phyloP scores from a whole-genome alignment of 2,888 invertebrate genomes.

The Cancer borealis region DNA sequence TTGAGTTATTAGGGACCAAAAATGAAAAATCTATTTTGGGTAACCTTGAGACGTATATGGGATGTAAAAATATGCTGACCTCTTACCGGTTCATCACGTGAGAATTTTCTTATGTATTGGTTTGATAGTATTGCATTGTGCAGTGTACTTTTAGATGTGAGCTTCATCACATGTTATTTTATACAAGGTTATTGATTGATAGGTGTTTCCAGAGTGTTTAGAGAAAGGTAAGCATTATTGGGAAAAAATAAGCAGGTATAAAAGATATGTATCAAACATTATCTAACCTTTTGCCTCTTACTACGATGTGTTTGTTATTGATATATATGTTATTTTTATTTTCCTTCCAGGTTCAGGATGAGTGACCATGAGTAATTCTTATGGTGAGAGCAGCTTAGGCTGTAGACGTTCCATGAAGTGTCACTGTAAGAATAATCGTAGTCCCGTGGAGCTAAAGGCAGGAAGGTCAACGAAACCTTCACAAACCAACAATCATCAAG shows the following conservation, averaged over 20 bases:
- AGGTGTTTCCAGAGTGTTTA: no score
- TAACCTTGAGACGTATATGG: no score
- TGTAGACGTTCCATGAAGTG: slow-evolving; percentile 51
- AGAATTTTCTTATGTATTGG: no score
- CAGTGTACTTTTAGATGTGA: no score
- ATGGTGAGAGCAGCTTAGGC: slow-evolving; percentile 51
- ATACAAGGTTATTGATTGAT: no score
- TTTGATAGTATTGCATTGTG: no score
- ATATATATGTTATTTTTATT: not conserved
- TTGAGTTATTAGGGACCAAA: no score
- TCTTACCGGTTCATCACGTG: no score
- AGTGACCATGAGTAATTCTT: slow-evolving; percentile 58
- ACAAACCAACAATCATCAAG: slow-evolving; percentile 44
- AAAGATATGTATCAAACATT: not conserved
- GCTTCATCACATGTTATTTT: no score
- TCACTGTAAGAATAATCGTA: slow-evolving; percentile 49
- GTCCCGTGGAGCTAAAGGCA: slow-evolving; percentile 52
- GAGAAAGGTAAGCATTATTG: no score
- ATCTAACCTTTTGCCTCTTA: not conserved
- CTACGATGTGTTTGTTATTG: not conserved
- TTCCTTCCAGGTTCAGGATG: slow-evolving; percentile 14
- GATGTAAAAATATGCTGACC: no score
- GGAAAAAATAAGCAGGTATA: not conserved
- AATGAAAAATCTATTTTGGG: no score
- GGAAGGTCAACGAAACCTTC: not conserved